Percentiles rank a stretch among this genome's conserved stretches.
Conservation (phyloP, 2,888 invertebrate genomes). For the Trisateles emortualis region DNA sequence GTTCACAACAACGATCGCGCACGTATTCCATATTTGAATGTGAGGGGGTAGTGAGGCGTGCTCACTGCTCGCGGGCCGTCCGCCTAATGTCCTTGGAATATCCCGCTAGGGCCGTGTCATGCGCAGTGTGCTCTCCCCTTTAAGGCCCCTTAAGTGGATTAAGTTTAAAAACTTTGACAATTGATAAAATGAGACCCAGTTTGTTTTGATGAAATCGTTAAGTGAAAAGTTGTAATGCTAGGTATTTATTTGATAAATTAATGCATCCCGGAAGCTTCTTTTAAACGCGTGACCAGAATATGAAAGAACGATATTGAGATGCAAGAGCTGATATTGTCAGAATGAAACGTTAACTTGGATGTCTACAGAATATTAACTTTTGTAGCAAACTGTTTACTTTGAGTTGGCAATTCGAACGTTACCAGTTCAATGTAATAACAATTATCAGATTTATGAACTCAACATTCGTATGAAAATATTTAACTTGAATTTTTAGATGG, state of each 20-base stretch:
- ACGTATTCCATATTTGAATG: constrained; percentile 69
- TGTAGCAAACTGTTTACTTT: background rate
- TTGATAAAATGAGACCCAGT: constrained; percentile 83
- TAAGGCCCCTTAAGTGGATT: constrained; percentile 84
- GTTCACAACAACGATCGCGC: constrained; percentile 68
- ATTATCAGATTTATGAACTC: no score
- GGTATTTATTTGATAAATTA: constrained; percentile 50
- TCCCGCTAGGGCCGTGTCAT: constrained; percentile 81
- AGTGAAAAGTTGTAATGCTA: constrained; percentile 75
- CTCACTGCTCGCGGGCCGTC: constrained; percentile 56
- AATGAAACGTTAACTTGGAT: constrained; percentile 1
- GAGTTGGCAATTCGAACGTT: no score
- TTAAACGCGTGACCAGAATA: constrained; percentile 27
- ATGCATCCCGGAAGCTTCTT: constrained; percentile 26
- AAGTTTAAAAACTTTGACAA: constrained; percentile 86
- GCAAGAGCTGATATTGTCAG: constrained; percentile 2
- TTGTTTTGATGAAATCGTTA: constrained; percentile 75
- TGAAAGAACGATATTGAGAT: constrained; percentile 16
- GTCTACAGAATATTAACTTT: constrained; percentile 9
- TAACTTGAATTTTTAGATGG: no score
- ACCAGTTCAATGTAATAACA: no score
- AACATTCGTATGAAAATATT: no score
- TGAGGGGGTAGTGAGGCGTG: constrained; percentile 54
- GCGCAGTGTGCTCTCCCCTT: constrained; percentile 76
- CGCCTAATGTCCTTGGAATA: constrained; percentile 79